A percentile compares a stretch with the other conserved stretches of the same genome.
Conservation (phyloP, 2,888 invertebrate genomes). For the Tetrapedia diversipes region DNA sequence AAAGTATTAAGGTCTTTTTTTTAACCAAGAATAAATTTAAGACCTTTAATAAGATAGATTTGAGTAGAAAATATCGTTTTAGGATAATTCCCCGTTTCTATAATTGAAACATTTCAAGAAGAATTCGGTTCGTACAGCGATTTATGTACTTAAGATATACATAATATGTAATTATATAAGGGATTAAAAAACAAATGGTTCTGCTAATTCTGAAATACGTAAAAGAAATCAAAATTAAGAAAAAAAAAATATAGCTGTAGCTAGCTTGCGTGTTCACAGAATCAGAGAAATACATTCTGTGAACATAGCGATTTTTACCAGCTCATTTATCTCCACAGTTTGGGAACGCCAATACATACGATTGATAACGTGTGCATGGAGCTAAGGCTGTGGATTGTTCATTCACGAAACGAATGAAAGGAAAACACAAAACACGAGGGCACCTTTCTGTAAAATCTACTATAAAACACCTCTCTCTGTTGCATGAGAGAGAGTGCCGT, state of each 20-base stretch:
- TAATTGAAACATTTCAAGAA: too few relatives aligned
- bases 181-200: neutral
- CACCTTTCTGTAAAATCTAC: too few relatives aligned
- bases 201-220: neutral
- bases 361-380: constrained; percentile 62
- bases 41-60: too few relatives aligned
- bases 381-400: constrained; percentile 68
- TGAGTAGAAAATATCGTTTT: too few relatives aligned
- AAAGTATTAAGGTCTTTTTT: too few relatives aligned
- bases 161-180: too few relatives aligned
- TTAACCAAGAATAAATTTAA: too few relatives aligned
- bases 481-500: too few relatives aligned
- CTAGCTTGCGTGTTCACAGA: constrained; percentile 60
- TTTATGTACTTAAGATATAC: too few relatives aligned
- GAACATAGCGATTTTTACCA: constrained; percentile 68
- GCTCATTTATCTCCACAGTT: constrained; percentile 69
- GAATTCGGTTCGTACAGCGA: too few relatives aligned
- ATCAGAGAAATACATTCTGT: constrained; percentile 28
- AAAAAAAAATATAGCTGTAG: constrained; percentile 36
- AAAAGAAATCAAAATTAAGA: neutral
- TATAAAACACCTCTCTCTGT: too few relatives aligned
- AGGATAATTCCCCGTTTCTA: too few relatives aligned
- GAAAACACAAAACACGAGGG: neutral
- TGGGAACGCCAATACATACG: constrained; percentile 63
- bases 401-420: neutral